Evolutionary conservation across 2,797 vertebrate species (phyloP), one percentile per base, ranked within the genome.

Genomic region (Sebastes hubbsi): DNA sequence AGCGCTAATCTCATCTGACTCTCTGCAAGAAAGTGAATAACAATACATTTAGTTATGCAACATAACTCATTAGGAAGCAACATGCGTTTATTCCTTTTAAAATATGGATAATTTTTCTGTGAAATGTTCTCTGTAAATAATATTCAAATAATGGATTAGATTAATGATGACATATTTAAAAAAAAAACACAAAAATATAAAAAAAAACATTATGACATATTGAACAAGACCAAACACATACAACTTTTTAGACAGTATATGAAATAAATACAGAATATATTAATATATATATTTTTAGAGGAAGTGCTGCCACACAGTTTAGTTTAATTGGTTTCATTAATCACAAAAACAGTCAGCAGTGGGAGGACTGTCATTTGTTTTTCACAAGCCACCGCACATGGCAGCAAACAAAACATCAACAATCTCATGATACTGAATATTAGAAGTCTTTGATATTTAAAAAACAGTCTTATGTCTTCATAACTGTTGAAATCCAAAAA

Each of bases 311-410:
- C 73, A 84, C 0, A 52, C 49, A 52, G 20, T 52, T 52, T 20
- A 72, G 5, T 81, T 87, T 90, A 92, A 93, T 88, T 91, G 78
- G 87, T 70, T 72, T 69, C 82, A 83, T 85, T 87, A 87, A 90
- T 87, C 67, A 84, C 49, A 75, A 75, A 85, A 82, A 87, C 49
- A 76, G 59, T 78, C 63, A 64, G 38, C 64, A 76, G 72, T 54
- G 70, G 52, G 76, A 75, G 42, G 32, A 78, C 38, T 76, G 67
- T 71, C 6, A 30, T 77, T 77, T 68, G 1, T 52, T 84, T 72
- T 62, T 79, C 68, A 66, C 74, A 72, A 74, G 59, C 62, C 69
- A 82, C 46, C 85, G 76, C 80, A 81, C 84, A 83, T 49, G 58
- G 32, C 60, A 86, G 64, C 83, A 83, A 42, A 84, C 69, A 70